phyloP scores from a whole-genome alignment of 2,888 invertebrate species.

The Harmothoe impar region DNA sequence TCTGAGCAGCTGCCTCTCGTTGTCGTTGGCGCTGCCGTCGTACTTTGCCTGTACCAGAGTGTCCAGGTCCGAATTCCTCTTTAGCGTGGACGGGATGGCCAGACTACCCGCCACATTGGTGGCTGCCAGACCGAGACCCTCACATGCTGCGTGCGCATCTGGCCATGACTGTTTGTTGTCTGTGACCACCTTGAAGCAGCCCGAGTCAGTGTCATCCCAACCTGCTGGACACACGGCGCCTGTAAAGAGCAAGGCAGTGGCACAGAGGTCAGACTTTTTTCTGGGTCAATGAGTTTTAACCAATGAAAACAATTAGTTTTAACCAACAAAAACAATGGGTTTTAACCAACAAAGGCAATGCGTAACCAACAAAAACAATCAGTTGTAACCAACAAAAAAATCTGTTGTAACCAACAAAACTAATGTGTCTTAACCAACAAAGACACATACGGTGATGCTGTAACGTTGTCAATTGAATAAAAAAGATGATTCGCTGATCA shows the following conservation, averaged over 20 bases:
- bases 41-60: background rate
- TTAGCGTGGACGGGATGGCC: background rate
- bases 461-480: too few relatives aligned
- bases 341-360: too few relatives aligned
- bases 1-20: background rate
- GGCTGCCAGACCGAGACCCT: background rate
- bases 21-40: background rate
- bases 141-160: background rate
- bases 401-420: too few relatives aligned
- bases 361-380: too few relatives aligned
- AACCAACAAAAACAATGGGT: too few relatives aligned
- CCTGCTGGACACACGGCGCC: background rate
- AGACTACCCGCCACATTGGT: background rate
- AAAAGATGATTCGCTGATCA: too few relatives aligned
- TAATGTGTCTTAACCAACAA: too few relatives aligned
- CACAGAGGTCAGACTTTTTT: too few relatives aligned
- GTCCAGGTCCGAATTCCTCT: background rate
- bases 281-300: too few relatives aligned
- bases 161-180: background rate
- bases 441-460: too few relatives aligned
- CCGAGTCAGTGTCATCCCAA: background rate
- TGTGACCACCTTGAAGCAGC: background rate
- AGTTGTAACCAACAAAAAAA: too few relatives aligned
- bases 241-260: background rate
- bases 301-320: too few relatives aligned